Percentiles rank a stretch among this genome's conserved stretches.
Evolutionary conservation across 2,888 invertebrate species (phyloP).

Genomic region (Ptychoptera contaminata): DNA sequence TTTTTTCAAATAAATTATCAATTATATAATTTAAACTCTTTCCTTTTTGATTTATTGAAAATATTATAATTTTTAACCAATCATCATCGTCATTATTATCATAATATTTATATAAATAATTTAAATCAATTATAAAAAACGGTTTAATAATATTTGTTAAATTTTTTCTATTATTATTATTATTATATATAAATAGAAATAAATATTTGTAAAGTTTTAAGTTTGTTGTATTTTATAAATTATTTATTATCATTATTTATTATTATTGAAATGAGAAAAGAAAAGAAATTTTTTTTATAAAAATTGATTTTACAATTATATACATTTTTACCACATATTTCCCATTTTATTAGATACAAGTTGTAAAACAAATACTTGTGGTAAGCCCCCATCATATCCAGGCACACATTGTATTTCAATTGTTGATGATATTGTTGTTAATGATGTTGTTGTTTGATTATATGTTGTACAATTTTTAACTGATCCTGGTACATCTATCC

Average conservation of each 20-base stretch:
- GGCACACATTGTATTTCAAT: slow-evolving; percentile 57
- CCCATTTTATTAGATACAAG: slow-evolving; percentile 29
- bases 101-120: slow-evolving; percentile 41
- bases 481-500: slow-evolving; percentile 55
- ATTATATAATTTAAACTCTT: slow-evolving; percentile 52
- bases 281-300: too few relatives aligned
- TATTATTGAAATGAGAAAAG: too few relatives aligned
- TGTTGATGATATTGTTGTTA: slow-evolving; percentile 16
- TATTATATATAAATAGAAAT: too few relatives aligned
- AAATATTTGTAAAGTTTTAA: too few relatives aligned
- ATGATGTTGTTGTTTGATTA: slow-evolving; percentile 55
- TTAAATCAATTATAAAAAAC: slow-evolving; percentile 19
- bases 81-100: slow-evolving; percentile 54
- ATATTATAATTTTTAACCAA: slow-evolving; percentile 59
- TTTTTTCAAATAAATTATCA: slow-evolving; percentile 42
- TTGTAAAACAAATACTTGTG: slow-evolving; percentile 60
- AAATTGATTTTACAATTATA: neutral
- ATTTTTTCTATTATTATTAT: slow-evolving; percentile 22
- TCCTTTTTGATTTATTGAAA: slow-evolving; percentile 70
- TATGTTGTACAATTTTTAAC: slow-evolving; percentile 62
- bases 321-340: slow-evolving; percentile 8
- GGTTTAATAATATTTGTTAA: slow-evolving; percentile 29
- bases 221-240: too few relatives aligned
- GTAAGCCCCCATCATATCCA: slow-evolving; percentile 67
- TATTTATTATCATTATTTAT: too few relatives aligned